Evolutionary conservation across 1,140 invertebrate genomes (phyloP), one percentile per base, ranked within the genome.

Genomic region (Helicoverpa armigera): DNA sequence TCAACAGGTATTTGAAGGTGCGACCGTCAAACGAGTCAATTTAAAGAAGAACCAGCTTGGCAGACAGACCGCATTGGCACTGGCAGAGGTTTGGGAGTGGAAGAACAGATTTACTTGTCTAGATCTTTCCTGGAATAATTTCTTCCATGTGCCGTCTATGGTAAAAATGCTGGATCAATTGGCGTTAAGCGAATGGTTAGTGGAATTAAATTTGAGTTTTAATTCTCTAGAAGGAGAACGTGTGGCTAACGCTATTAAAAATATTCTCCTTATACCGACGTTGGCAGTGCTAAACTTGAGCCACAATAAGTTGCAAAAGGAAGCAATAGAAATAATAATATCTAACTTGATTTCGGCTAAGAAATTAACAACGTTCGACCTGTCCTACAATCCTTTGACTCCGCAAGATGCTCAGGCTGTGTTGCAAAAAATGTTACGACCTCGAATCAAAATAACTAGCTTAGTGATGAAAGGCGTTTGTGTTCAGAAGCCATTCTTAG

Each of bases 61-160:
- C 7, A 86, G 86, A 72, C 70, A 82, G 16, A 75, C 91, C 14
- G 88, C 87, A 12, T 63, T 87, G 16, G 81, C 85, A 16, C 76
- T 95, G 7, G 86, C 85, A 65, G 87, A 86, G 18, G 89, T 90
- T 35, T 86, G 95, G 13, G 86, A 91, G 81, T 88, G 87, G 65
- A 88, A 90, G 61, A 91, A 92, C 75, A 88, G 83, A 70, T 60
- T 95, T 10, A 92, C 88, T 63, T 87, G 89, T 53, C 72, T 95
- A 2, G 88, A 95, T 90, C 85, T 95, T 72, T 94, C 95, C 4
- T 94, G 93, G 92, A 95, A 95, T 77, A 89, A 86, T 58, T 90
- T 95, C 75, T 86, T 88, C 18, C 87, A 89, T 29, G 80, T 85
- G 13, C 84, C 85, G 3, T 76, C 87, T 13, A 74, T 84, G 23